Percentiles rank a stretch among this genome's conserved stretches.
Conservation (phyloP, 2,113 vertebrate genomes). For the Mustelus asterias region DNA sequence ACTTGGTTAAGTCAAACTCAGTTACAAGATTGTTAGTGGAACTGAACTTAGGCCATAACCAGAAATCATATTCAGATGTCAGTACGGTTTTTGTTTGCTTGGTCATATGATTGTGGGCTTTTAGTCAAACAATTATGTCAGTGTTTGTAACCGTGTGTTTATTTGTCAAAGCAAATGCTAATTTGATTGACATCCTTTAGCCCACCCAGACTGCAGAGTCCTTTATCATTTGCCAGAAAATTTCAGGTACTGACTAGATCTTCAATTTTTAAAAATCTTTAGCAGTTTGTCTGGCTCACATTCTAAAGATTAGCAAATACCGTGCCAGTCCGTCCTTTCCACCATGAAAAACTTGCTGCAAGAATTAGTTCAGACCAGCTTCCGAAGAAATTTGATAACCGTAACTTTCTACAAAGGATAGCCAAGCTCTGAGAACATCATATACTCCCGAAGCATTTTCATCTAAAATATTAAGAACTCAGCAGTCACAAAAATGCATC, state of each 20-base stretch:
- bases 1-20: neutral
- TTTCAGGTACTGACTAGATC: neutral
- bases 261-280: neutral
- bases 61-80: conserved; percentile 1
- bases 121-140: neutral
- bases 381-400: neutral
- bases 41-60: neutral
- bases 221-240: neutral
- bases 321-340: neutral
- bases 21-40: neutral
- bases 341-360: neutral
- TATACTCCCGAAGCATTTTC: neutral
- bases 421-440: too few species aligned
- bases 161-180: neutral
- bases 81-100: neutral
- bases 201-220: neutral
- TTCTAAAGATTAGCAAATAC: neutral
- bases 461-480: neutral
- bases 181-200: neutral
- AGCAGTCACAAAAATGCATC: neutral
- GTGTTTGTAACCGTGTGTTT: neutral
- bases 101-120: neutral
- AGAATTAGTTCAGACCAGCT: neutral
- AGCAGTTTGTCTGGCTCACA: neutral
- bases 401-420: neutral